These are phyloP conservation scores for Spicauda simplicius DNA, from an alignment of 2,888 invertebrate genomes.

Conservation along the genomic window DNA sequence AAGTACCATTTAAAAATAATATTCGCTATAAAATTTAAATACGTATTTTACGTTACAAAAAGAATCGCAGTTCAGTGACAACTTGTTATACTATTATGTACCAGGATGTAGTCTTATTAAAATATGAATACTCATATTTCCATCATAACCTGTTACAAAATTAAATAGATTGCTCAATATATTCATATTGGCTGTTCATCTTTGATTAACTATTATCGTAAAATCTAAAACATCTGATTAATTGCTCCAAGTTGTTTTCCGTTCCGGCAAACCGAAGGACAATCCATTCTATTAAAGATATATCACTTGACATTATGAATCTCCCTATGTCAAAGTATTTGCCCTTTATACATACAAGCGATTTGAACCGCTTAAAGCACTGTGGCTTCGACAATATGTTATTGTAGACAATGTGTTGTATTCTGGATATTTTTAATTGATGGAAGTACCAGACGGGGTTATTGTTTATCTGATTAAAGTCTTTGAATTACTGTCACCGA, in stretches of 20 bases:
- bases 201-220: constrained; percentile 23
- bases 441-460: too few species aligned
- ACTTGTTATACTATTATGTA: neutral
- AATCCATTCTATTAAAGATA: constrained; percentile 22
- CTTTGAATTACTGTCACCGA: too few species aligned
- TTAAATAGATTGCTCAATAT: neutral
- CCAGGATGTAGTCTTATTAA: neutral
- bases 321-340: constrained; percentile 20
- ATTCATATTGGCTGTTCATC: constrained; percentile 9
- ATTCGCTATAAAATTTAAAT: neutral
- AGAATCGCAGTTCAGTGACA: too few species aligned
- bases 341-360: constrained; percentile 11
- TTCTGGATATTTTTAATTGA: neutral
- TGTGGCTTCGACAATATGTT: neutral
- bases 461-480: too few species aligned
- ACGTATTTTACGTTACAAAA: too few species aligned
- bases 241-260: constrained; percentile 15
- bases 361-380: neutral
- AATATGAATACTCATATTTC: neutral
- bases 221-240: constrained; percentile 22
- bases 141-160: constrained; percentile 12
- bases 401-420: too few species aligned
- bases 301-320: constrained; percentile 28
- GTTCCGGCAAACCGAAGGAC: constrained; percentile 29
- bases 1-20: neutral